These are phyloP conservation scores for Pteropus rufus DNA, from an alignment of 2,797 vertebrate species.

Conservation along the genomic window DNA sequence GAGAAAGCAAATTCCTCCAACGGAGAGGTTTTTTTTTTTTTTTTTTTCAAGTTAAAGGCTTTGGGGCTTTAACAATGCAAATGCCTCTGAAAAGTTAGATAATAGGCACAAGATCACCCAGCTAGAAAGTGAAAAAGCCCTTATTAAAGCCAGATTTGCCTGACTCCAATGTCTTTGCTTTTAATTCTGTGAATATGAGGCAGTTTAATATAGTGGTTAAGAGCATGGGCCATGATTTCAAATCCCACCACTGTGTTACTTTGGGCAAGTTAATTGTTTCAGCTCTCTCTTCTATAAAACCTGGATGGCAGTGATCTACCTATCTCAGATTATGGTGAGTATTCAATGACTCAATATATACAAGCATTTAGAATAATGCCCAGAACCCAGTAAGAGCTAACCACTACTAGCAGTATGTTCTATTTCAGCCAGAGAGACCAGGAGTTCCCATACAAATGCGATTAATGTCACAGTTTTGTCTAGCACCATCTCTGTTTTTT, in stretches of 20 bases:
- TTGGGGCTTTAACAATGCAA: background rate
- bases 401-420: too few species aligned
- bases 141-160: background rate
- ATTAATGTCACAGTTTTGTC: background rate
- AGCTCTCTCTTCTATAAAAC: background rate
- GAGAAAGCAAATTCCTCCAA: background rate
- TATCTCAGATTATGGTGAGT: background rate
- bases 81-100: background rate
- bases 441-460: too few species aligned
- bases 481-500: background rate
- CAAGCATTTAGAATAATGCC: background rate
- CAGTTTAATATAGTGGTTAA: background rate
- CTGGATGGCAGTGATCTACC: background rate
- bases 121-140: background rate
- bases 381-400: background rate
- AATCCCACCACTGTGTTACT: background rate
- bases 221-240: background rate
- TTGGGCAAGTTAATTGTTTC: background rate
- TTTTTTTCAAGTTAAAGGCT: background rate
- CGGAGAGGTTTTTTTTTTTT: background rate
- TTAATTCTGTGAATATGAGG: background rate
- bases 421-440: background rate
- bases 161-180: background rate
- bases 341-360: background rate
- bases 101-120: background rate